Conservation (phyloP, 2,797 vertebrate species). For the Gymnothorax reevesii region DNA sequence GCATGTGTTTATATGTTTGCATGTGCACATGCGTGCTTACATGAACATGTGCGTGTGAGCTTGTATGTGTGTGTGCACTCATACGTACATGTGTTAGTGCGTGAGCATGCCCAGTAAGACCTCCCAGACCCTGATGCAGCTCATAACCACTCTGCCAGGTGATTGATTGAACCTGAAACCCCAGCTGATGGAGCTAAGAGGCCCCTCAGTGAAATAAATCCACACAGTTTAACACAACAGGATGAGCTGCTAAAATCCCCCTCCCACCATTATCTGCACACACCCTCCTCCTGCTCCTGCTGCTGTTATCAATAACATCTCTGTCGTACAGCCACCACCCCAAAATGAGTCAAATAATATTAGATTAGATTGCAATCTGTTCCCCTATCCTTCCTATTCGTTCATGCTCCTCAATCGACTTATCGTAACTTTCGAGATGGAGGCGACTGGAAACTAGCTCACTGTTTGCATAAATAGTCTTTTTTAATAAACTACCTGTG, state of each 20-base stretch:
- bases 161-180: constrained; percentile 8
- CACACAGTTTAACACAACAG: neutral
- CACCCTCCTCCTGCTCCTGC: neutral
- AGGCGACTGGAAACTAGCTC: too few species aligned
- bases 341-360: too few species aligned
- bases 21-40: neutral
- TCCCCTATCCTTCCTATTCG: too few species aligned
- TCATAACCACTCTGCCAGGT: neutral
- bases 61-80: neutral
- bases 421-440: too few species aligned
- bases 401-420: too few species aligned
- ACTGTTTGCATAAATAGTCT: too few species aligned
- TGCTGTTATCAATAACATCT: neutral
- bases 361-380: too few species aligned
- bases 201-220: neutral
- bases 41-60: neutral
- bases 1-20: too few species aligned
- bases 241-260: too few species aligned
- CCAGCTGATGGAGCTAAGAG: neutral
- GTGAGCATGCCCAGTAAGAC: neutral
- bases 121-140: too few species aligned
- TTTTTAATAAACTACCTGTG: too few species aligned
- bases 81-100: neutral
- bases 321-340: too few species aligned
- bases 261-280: neutral